Evolutionary conservation across 2,113 vertebrate species (phyloP), one percentile per base, ranked within the genome.

Genomic region (Athene noctua): DNA sequence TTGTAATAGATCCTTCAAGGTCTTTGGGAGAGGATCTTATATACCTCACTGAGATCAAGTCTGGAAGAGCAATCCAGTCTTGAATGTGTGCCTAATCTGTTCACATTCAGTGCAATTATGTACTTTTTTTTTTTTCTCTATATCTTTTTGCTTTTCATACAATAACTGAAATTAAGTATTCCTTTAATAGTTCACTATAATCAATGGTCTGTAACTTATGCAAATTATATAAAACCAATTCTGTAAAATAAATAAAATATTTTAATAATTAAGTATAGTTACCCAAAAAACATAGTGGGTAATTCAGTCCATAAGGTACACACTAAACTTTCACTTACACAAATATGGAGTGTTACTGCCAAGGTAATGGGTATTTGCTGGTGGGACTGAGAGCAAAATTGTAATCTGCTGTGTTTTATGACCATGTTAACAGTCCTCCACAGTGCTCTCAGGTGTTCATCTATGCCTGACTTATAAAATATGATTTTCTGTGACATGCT

Each of bases 271-370:
- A 57, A 34, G 3, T 55, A 16, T 71, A 71, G 86, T 42, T 73
- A 61, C 5, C 38, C 18, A 51, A n/a, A 55, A 61, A 81, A 57
- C 3, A 9, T 49, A 40, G 12, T 34, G 25, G 29, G 9, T 72
- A 30, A 42, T 80, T 83, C 46, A 36, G 15, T 70, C 55, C 15
- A 11, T 49, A 34, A 9, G 26, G 2, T 59, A 78, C 51, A 25
- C 4, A 3, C 9, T 49, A 54, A 81, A 44, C 17, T 80, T 73
- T 10, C 4, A 34, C 40, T 79, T 44, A 62, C 68, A 20, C 36
- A 70, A 34, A 49, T 29, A 15, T 0, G 9, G 47, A 72, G 7
- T 3, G 5, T 72, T 80, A 25, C 36, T 20, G 25, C 47, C 0
- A 0, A 71, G 17, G 12, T 47, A 11, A 11, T 5, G 13, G 34